phyloP scores from a whole-genome alignment of 2,888 invertebrate genomes.

The Cantharis rustica region DNA sequence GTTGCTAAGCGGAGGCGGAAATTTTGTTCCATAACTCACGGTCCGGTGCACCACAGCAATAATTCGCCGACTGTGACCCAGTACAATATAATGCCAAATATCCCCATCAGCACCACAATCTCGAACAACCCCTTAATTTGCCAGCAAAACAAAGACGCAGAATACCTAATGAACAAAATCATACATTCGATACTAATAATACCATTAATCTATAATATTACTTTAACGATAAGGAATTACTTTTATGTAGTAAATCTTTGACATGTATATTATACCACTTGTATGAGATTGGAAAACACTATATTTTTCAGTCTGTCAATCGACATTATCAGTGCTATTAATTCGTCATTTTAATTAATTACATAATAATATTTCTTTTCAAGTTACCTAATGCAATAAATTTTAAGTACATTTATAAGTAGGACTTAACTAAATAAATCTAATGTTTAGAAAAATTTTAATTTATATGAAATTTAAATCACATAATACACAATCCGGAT shows the following conservation, averaged over 20 bases:
- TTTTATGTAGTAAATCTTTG: neutral
- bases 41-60: constrained; percentile 39
- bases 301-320: no score
- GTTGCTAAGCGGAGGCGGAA: constrained; percentile 39
- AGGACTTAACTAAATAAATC: no score
- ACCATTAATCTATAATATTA: neutral
- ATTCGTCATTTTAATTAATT: no score
- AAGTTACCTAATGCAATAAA: no score
- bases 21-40: constrained; percentile 44
- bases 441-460: no score
- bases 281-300: no score
- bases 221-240: neutral
- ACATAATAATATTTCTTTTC: no score
- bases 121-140: constrained; percentile 15
- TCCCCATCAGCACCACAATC: constrained; percentile 22
- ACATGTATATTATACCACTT: no score
- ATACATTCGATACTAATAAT: constrained; percentile 7
- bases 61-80: constrained; percentile 37
- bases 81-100: constrained; percentile 28
- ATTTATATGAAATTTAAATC: no score
- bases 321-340: no score
- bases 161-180: constrained; percentile 31
- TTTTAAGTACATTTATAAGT: no score
- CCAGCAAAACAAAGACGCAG: constrained; percentile 27
- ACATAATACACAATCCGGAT: no score